These are phyloP conservation scores for Oryzias melastigma DNA, from an alignment of 2,113 vertebrate species.

Conservation along the genomic window DNA sequence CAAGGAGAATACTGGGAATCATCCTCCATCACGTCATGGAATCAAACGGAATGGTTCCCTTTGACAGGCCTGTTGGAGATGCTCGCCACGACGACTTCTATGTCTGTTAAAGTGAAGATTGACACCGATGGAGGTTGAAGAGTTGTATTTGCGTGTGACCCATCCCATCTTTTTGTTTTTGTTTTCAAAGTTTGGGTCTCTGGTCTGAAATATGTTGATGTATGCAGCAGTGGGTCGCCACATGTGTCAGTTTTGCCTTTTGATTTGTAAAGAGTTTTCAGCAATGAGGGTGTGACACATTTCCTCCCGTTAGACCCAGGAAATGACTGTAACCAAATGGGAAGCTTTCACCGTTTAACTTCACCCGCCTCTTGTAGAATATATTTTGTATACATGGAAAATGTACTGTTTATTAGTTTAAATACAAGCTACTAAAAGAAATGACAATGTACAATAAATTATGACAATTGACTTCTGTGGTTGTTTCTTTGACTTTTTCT, in stretches of 20 bases:
- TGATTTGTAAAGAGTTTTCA: slow-evolving; percentile 66
- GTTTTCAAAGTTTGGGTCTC: slow-evolving; percentile 28
- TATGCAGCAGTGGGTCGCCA: slow-evolving; percentile 50
- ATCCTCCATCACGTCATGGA: slow-evolving; percentile 20
- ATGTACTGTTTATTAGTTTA: slow-evolving; percentile 67
- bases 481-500: slow-evolving; percentile 30
- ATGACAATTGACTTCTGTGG: slow-evolving; percentile 42
- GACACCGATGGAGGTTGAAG: slow-evolving; percentile 27
- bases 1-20: slow-evolving; percentile 25
- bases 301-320: slow-evolving; percentile 41
- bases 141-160: slow-evolving; percentile 2
- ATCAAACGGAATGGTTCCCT: slow-evolving; percentile 48
- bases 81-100: slow-evolving; percentile 47
- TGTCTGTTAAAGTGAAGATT: slow-evolving; percentile 52
- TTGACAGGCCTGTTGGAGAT: slow-evolving; percentile 45
- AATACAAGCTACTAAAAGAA: slow-evolving; percentile 53
- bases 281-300: slow-evolving; percentile 63
- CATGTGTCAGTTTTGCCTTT: slow-evolving; percentile 63
- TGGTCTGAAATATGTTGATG: slow-evolving; percentile 30
- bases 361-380: slow-evolving; percentile 64
- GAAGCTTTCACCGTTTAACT: slow-evolving; percentile 53
- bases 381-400: slow-evolving; percentile 77
- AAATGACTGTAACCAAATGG: slow-evolving; percentile 54
- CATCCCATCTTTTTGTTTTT: slow-evolving; percentile 30
- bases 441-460: slow-evolving; percentile 71